Conservation (phyloP, 2,113 vertebrate genomes). For the Saccopteryx leptura region DNA sequence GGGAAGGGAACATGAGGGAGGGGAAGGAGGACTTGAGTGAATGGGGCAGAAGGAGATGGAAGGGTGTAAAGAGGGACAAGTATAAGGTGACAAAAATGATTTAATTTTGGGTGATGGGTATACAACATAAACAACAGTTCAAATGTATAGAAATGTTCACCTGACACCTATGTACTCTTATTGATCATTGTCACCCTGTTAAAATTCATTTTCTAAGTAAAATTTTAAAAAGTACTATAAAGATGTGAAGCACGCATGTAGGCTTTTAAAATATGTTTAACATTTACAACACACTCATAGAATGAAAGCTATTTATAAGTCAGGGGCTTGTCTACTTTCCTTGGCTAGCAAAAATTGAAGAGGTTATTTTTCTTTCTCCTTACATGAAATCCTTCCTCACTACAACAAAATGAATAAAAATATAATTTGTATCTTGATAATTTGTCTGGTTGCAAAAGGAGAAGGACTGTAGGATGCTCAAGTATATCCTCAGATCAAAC, state of each 20-base stretch:
- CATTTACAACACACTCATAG: neutral
- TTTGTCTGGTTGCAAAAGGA: neutral
- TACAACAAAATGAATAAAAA: neutral
- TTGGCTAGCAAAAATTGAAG: constrained; percentile 30
- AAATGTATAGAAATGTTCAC: too few species aligned
- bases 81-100: too few species aligned
- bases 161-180: too few species aligned
- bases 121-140: neutral
- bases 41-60: too few species aligned
- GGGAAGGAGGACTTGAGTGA: too few species aligned
- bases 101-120: too few species aligned
- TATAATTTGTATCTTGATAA: neutral
- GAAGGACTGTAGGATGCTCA: neutral
- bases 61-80: too few species aligned
- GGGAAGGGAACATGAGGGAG: too few species aligned
- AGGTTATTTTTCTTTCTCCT: neutral
- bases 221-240: neutral
- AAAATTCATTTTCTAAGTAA: too few species aligned
- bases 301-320: neutral
- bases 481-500: neutral
- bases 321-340: neutral
- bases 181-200: too few species aligned
- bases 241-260: neutral
- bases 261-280: neutral
- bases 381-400: neutral